These are phyloP conservation scores for Sphyrna mokarran DNA, from an alignment of 2,113 vertebrate genomes.

Conservation along the genomic window DNA sequence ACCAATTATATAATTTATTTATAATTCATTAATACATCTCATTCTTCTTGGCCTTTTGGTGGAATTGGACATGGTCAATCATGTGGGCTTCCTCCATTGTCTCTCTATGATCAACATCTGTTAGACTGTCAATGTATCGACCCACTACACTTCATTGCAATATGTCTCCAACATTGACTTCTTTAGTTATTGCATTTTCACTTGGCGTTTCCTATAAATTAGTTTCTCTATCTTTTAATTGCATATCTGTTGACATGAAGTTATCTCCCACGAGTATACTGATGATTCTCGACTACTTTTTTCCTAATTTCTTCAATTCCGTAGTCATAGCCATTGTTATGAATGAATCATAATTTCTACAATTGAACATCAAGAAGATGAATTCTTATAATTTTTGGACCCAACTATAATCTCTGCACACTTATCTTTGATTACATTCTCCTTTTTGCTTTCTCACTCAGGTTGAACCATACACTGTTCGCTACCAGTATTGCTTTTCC, in stretches of 20 bases:
- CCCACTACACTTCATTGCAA: neutral
- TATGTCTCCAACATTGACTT: too few species aligned
- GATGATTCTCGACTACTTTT: neutral
- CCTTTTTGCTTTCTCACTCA: neutral
- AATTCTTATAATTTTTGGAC: neutral
- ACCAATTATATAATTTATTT: neutral
- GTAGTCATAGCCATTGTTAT: neutral
- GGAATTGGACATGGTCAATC: neutral
- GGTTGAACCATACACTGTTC: neutral
- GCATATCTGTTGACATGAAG: too few species aligned
- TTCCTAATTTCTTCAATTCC: neutral
- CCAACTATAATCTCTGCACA: neutral
- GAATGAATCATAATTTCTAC: neutral
- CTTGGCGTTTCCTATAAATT: too few species aligned
- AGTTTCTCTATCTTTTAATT: too few species aligned
- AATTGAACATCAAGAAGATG: neutral
- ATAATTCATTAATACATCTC: neutral
- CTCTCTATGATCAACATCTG: neutral
- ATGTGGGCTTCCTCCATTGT: neutral
- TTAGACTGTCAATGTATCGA: neutral
- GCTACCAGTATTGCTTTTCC: neutral
- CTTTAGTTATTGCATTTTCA: too few species aligned
- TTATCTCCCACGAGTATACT: too few species aligned
- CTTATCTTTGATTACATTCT: neutral
- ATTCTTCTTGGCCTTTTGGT: neutral